Evolutionary conservation across 2,113 vertebrate species (phyloP).

Genomic region (Amazona guildingii): DNA sequence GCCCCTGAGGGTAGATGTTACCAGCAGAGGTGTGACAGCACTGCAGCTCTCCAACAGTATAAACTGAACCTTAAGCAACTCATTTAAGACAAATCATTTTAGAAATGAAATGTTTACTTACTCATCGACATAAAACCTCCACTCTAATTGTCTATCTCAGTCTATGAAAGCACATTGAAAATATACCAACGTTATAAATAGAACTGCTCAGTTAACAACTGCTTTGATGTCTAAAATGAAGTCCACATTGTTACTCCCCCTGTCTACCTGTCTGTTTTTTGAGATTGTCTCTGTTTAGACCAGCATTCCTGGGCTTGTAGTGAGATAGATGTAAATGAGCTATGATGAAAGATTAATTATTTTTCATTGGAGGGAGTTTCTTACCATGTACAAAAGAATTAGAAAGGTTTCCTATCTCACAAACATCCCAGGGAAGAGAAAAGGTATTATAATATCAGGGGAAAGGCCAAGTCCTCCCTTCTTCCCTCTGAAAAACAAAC

Average conservation of each 20-base stretch:
- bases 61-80: slow-evolving; percentile 44
- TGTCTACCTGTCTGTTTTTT: slow-evolving; percentile 43
- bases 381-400: neutral
- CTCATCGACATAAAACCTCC: neutral
- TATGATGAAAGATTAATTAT: slow-evolving; percentile 53
- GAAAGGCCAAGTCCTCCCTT: neutral
- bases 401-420: neutral
- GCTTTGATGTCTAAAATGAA: slow-evolving; percentile 55
- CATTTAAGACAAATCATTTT: slow-evolving; percentile 28
- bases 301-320: slow-evolving; percentile 25
- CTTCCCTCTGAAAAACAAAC: slow-evolving; percentile 7
- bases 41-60: neutral
- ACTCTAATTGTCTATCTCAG: slow-evolving; percentile 26
- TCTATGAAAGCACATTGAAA: slow-evolving; percentile 36
- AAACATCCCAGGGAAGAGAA: neutral
- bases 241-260: slow-evolving; percentile 16
- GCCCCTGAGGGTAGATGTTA: neutral
- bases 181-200: slow-evolving; percentile 42
- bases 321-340: slow-evolving; percentile 56
- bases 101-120: neutral
- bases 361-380: slow-evolving; percentile 31
- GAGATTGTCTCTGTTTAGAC: slow-evolving; percentile 50
- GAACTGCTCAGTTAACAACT: neutral
- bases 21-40: neutral
- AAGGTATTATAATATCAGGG: neutral